phyloP scores from a whole-genome alignment of 1,140 invertebrate genomes.

The Aradophagus sp. region DNA sequence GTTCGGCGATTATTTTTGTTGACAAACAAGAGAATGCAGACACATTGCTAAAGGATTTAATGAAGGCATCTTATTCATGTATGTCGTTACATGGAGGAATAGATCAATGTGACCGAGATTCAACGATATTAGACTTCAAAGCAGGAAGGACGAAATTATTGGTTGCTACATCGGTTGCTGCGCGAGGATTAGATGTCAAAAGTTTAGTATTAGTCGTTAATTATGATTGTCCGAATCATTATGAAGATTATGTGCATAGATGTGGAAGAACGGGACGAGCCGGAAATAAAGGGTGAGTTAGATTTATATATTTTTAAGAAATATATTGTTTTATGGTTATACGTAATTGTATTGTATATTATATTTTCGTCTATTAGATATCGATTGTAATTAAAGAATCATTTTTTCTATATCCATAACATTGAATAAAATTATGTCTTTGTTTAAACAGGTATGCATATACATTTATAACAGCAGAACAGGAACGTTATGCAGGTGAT shows the following conservation, averaged over 20 bases:
- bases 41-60: constrained; percentile 93
- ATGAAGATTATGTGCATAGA: constrained; percentile 99
- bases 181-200: constrained; percentile 97
- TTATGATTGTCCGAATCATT: constrained; percentile 99
- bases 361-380: too few relatives aligned
- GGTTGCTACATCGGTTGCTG: constrained; percentile 97
- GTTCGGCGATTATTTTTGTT: constrained; percentile 97
- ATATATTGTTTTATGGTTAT: constrained; percentile 1
- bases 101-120: constrained; percentile 99
- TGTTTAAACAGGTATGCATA: constrained; percentile 82
- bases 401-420: too few relatives aligned
- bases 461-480: constrained; percentile 97
- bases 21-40: constrained; percentile 99
- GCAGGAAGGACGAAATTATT: constrained; percentile 88
- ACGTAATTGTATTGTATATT: not conserved
- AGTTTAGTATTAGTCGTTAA: constrained; percentile 98
- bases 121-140: constrained; percentile 98
- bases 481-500: constrained; percentile 94
- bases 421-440: constrained; percentile 6
- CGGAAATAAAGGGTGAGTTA: constrained; percentile 93
- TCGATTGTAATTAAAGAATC: too few relatives aligned
- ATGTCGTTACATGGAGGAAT: constrained; percentile 99
- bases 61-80: constrained; percentile 97
- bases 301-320: too few relatives aligned
- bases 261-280: constrained; percentile 95